Evolutionary conservation across 1,140 invertebrate genomes (phyloP), one percentile per base, ranked within the genome.

Genomic region (Heliconius nattereri): DNA sequence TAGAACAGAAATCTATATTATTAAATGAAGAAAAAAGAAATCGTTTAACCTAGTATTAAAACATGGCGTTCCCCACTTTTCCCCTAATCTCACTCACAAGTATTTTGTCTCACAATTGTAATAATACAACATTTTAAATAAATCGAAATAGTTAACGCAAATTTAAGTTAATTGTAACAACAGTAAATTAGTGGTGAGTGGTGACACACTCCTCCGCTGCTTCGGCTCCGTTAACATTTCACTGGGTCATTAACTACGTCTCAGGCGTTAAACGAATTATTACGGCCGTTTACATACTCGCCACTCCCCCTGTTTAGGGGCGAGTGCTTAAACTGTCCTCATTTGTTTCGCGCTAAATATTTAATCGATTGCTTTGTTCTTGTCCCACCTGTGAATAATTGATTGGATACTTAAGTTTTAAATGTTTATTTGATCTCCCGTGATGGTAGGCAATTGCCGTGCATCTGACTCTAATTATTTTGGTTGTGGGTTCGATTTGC

Each of bases 221-320:
- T 66, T 75, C 74, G 80, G 81, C 72, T 85, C 76, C 57, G 78
- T 81, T 71, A 86, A 83, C 83, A 85, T 85, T 89, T 87, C 79
- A 84, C 80, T 75, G 84, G 76, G 83, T 85, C 89, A 87, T 90
- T 90, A 90, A 83, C 75, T 85, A 83, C 85, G 87, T 88, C 83
- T 84, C 81, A 84, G 78, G 76, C 85, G 80, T 83, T 85, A 85
- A 86, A 90, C 84, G 85, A 89, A 88, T 89, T 84, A 86, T 84
- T 82, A 81, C 81, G 84, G 85, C 81, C 81, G 86, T 88, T 90
- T 83, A 86, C 78, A 84, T 86, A 87, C 85, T 77, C 76, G 35
- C 75, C 82, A 87, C 85, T 77, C 76, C 32, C 75, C 83, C 82
- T 84, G 82, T 83, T 85, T 76, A 85, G 82, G 73, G 87, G 84